These are phyloP conservation scores for Gallinago jamesoni DNA, from an alignment of 2,113 vertebrate species.

Conservation along the genomic window DNA sequence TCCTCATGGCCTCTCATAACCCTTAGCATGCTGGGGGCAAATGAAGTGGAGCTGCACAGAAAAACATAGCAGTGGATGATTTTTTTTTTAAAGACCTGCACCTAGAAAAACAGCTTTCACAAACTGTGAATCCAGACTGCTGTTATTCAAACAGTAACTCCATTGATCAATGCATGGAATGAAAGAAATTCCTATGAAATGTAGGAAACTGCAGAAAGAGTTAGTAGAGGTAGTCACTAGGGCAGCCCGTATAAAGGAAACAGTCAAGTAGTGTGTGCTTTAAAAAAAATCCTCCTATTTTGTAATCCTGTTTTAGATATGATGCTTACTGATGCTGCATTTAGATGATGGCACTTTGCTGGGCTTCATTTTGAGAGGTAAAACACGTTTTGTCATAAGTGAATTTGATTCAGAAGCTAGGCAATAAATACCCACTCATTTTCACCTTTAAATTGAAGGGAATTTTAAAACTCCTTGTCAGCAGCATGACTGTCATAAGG, in stretches of 20 bases:
- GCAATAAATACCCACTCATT: neutral
- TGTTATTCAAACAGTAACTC: slow-evolving; percentile 66
- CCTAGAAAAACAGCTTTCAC: slow-evolving; percentile 34
- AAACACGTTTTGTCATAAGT: neutral
- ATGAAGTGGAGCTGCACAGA: neutral
- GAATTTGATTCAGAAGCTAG: neutral
- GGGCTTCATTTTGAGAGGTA: neutral
- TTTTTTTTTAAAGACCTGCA: neutral
- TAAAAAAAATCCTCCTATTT: neutral
- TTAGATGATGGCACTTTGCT: neutral
- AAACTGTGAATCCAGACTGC: neutral
- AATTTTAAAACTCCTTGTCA: neutral
- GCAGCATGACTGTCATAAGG: neutral
- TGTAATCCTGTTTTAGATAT: neutral
- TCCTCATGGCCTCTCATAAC: neutral
- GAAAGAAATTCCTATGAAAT: slow-evolving; percentile 64
- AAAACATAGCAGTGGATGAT: neutral
- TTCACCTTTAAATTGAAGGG: neutral
- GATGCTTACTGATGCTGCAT: neutral
- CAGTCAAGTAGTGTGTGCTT: slow-evolving; percentile 32
- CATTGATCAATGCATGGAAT: slow-evolving; percentile 61
- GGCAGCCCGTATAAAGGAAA: slow-evolving; percentile 39
- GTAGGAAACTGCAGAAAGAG: slow-evolving; percentile 61
- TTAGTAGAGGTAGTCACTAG: slow-evolving; percentile 19
- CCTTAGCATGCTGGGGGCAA: neutral